Evolutionary conservation across 2,888 invertebrate genomes (phyloP).

Genomic region (Nomada ferruginata): DNA sequence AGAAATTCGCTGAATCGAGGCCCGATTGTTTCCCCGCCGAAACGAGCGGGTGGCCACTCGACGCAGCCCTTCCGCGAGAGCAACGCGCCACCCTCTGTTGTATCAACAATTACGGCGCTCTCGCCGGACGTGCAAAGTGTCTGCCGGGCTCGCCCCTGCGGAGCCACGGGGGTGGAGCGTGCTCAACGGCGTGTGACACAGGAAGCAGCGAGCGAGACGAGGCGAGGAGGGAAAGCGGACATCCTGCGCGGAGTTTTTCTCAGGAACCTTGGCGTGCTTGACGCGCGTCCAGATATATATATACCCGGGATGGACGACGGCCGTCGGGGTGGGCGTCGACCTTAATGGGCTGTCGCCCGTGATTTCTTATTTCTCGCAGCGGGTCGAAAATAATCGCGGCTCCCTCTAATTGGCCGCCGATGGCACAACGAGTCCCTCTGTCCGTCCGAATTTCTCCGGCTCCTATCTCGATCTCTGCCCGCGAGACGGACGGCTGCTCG

Average conservation of each 20-base stretch:
- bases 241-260: constrained; percentile 43
- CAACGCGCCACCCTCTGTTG: constrained; percentile 62
- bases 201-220: constrained; percentile 78
- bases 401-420: constrained; percentile 64
- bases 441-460: constrained; percentile 14
- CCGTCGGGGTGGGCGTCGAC: constrained; percentile 50
- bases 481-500: background rate
- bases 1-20: background rate
- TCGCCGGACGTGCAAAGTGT: constrained; percentile 70
- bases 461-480: constrained; percentile 39
- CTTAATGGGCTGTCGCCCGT: constrained; percentile 51
- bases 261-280: constrained; percentile 42
- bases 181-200: constrained; percentile 84
- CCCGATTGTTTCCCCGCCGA: background rate
- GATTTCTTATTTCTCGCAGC: background rate
- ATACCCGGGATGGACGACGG: constrained; percentile 34
- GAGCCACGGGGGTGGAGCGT: constrained; percentile 76
- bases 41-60: constrained; percentile 30
- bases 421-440: constrained; percentile 55
- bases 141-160: constrained; percentile 13
- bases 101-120: constrained; percentile 78
- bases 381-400: constrained; percentile 37
- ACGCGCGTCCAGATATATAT: background rate
- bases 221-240: constrained; percentile 38
- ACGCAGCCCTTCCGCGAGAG: background rate